These are phyloP conservation scores for Sphaerodactylus townsendi DNA, from an alignment of 2,113 vertebrate species.

Conservation along the genomic window DNA sequence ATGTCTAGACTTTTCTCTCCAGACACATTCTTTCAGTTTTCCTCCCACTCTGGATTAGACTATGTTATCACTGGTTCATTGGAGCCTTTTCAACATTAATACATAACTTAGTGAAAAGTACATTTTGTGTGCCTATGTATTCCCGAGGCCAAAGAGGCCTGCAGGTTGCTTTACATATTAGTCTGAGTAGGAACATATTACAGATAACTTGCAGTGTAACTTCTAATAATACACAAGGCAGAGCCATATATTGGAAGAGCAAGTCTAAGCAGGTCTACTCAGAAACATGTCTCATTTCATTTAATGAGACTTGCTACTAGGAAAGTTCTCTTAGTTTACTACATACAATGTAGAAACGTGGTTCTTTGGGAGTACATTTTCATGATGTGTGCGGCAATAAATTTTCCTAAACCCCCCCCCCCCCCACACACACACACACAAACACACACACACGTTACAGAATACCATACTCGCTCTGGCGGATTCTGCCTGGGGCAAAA, in stretches of 20 bases:
- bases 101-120: slow-evolving; percentile 10
- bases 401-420: no score
- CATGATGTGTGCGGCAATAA: background rate
- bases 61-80: slow-evolving; percentile 33
- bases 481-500: no score
- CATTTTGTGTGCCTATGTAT: background rate
- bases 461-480: background rate
- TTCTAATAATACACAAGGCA: background rate
- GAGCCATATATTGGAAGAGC: background rate
- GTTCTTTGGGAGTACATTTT: background rate
- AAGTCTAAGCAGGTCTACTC: no score
- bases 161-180: background rate
- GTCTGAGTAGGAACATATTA: background rate
- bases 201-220: background rate
- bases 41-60: slow-evolving; percentile 32
- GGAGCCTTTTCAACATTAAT: slow-evolving; percentile 33
- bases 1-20: slow-evolving; percentile 25
- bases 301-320: no score
- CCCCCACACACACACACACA: no score
- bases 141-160: background rate
- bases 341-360: background rate
- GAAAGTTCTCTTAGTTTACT: background rate
- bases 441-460: background rate
- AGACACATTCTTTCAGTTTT: slow-evolving; percentile 34
- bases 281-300: no score